Percentiles rank a stretch among this genome's conserved stretches.
These are phyloP conservation scores for Cyprinodon brontotheroides DNA, from an alignment of 2,113 vertebrate species.

Conservation along the genomic window DNA sequence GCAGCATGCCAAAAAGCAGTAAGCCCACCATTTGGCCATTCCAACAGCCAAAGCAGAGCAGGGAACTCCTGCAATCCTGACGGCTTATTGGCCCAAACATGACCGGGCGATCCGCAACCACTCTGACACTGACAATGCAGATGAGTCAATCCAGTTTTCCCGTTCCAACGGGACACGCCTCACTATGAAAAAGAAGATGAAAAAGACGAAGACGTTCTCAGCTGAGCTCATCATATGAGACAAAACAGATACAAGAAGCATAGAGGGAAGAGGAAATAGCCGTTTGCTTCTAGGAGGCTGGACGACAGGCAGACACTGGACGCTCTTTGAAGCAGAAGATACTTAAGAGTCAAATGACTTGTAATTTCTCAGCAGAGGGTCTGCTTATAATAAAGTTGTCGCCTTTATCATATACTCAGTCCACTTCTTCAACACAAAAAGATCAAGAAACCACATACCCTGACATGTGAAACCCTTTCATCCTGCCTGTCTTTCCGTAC, in stretches of 20 bases:
- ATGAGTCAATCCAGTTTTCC: constrained; percentile 57
- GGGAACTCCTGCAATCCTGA: constrained; percentile 78
- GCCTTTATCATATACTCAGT: constrained; percentile 11
- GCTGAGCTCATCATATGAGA: constrained; percentile 40
- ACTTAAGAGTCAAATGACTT: constrained; percentile 17
- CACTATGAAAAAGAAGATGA: constrained; percentile 44
- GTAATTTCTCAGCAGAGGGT: constrained; percentile 30
- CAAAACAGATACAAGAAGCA: constrained; percentile 14
- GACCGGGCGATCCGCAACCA: constrained; percentile 68
- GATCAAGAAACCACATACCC: constrained; percentile 64
- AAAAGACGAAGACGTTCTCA: constrained; percentile 28
- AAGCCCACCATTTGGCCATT: constrained; percentile 86
- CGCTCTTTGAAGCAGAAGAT: constrained; percentile 39
- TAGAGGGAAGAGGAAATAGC: constrained; percentile 22
- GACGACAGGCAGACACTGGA: constrained; percentile 37
- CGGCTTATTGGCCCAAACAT: constrained; percentile 77
- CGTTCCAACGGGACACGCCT: constrained; percentile 58
- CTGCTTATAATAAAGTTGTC: constrained; percentile 21
- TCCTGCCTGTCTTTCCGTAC: constrained; percentile 43
- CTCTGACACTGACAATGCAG: constrained; percentile 51
- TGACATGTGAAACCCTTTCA: constrained; percentile 54
- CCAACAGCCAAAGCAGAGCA: constrained; percentile 87
- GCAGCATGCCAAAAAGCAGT: constrained; percentile 67
- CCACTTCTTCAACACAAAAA: constrained; percentile 9
- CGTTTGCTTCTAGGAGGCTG: constrained; percentile 13